Conservation (phyloP, 2,113 vertebrate species). For the Epinephelus cyanopodus region DNA sequence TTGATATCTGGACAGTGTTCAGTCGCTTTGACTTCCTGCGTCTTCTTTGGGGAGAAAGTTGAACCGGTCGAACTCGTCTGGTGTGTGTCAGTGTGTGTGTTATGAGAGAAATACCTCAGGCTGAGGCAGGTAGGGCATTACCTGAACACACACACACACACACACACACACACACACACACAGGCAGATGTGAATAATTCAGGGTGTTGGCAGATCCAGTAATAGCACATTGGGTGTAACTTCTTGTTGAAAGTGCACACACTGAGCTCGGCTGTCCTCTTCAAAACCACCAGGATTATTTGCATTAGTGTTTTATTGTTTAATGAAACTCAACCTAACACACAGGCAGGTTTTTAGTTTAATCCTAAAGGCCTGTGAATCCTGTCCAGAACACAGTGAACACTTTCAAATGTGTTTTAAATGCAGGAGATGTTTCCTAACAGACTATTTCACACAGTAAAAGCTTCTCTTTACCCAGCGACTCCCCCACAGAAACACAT, state of each 20-base stretch:
- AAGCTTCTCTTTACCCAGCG: background rate
- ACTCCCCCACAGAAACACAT: background rate
- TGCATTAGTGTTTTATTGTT: background rate
- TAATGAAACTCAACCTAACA: background rate
- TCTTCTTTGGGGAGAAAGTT: background rate
- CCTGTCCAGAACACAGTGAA: background rate
- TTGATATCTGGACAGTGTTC: background rate
- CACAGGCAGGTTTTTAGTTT: background rate
- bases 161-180: conserved; percentile 16
- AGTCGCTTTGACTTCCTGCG: background rate
- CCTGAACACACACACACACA: conserved; percentile 25
- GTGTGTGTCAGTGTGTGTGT: conserved; percentile 8
- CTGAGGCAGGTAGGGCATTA: background rate
- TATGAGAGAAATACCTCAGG: conserved; percentile 23
- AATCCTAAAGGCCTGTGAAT: background rate
- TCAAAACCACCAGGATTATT: background rate
- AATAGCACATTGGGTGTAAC: conserved; percentile 18
- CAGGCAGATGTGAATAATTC: conserved; percentile 64
- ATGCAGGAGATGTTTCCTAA: background rate
- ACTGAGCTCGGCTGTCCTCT: background rate
- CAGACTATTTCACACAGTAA: background rate
- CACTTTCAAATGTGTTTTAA: background rate
- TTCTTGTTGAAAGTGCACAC: background rate
- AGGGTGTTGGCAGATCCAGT: conserved; percentile 53
- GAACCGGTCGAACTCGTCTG: conserved; percentile 65